Evolutionary conservation across 2,888 invertebrate genomes (phyloP).

Genomic region (Agrotis puta): DNA sequence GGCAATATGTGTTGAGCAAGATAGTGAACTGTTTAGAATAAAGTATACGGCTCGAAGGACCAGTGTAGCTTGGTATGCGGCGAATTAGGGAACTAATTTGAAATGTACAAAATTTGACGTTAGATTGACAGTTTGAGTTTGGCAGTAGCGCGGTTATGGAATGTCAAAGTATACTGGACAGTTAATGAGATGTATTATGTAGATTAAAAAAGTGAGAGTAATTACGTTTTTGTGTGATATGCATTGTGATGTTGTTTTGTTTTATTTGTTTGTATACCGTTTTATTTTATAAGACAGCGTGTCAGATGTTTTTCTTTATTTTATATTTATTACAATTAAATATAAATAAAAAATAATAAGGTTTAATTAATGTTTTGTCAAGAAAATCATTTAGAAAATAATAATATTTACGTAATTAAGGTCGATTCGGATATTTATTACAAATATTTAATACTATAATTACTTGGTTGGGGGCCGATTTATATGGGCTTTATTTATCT

Average conservation of each 20-base stretch:
- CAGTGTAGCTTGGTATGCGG: conserved; percentile 31
- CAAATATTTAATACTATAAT: not conserved
- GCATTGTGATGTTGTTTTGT: conserved; percentile 9
- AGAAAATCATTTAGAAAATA: too few species aligned
- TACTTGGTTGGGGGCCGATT: not conserved
- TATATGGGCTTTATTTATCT: too few species aligned
- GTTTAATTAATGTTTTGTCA: too few species aligned
- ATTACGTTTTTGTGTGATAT: conserved; percentile 19
- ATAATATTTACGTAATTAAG: not conserved
- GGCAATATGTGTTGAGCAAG: conserved; percentile 62
- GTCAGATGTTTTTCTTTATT: not conserved
- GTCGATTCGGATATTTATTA: not conserved
- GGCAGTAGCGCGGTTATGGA: conserved; percentile 1
- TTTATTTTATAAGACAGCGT: not conserved
- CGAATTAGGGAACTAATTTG: conserved; percentile 21
- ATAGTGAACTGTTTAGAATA: conserved; percentile 59
- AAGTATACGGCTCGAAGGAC: conserved; percentile 15
- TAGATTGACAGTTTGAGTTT: not conserved
- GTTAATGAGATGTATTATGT: conserved; percentile 41
- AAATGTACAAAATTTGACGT: conserved; percentile 5
- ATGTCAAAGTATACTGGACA: conserved; percentile 27
- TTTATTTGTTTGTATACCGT: not conserved
- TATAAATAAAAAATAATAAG: too few species aligned
- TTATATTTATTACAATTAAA: too few species aligned
- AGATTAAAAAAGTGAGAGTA: conserved; percentile 62